Evolutionary conservation across 2,888 invertebrate genomes (phyloP), one percentile per base, ranked within the genome.

Genomic region (Drosophila recens): DNA sequence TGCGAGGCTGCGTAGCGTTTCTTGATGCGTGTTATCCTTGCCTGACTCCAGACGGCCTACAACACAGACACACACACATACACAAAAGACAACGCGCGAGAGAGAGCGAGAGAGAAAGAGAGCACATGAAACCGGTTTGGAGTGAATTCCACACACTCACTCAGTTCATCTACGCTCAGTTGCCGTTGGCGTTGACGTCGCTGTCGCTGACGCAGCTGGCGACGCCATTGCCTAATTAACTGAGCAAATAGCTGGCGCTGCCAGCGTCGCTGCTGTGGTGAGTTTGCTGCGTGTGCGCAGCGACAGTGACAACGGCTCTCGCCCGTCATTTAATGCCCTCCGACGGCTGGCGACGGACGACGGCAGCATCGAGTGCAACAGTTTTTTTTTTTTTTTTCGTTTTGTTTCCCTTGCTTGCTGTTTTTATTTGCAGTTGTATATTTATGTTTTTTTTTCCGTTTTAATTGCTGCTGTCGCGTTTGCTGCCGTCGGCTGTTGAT

Each of bases 171-270:
- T 40, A 8, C 34, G 34, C 43, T 40, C 56, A 49, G 48, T 33
- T 48, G 40, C 49, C n/a, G 42, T 11, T 33, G 45, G 3, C 0
- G 38, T 30, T 23, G 30, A 17, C 13, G 54, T 20, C 27, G 34
- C 49, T 15, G 43, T 34, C 46, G 45, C 11, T 46, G 42, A 1
- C 11, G 43, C 56, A 51, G 64, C 46, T 64, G 61, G 46, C 75
- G 72, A 46, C 69, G 82, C 72, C 59, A 80, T 75, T 80, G 80
- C 77, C 80, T 83, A 80, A 80, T 80, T 80, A 82, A 75, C 82
- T 83, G 72, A 63, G 83, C 83, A 83, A 86, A 82, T 70, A 75
- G 77, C 57, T 3, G 4, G 27, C 71, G 75, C 52, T 45, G 84
- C 49, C 17, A 51, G 27, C 72, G 53, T 43, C 72, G 80, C 86